phyloP scores from a whole-genome alignment of 2,888 invertebrate species.

The Acrobasis suavella region DNA sequence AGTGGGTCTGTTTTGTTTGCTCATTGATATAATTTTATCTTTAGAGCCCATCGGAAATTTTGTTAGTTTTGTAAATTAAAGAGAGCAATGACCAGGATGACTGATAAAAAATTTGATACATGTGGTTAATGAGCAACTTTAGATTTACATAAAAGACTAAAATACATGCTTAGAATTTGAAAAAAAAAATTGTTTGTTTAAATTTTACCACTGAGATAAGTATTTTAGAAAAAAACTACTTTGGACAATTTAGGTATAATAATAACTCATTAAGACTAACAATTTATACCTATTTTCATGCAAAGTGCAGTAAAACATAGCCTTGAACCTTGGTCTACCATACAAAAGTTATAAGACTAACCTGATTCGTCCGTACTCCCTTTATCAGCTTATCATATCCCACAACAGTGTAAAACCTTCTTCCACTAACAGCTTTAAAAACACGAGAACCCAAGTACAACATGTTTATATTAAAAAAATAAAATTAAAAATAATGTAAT shows the following conservation, averaged over 20 bases:
- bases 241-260: no score
- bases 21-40: not conserved
- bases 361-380: conserved; percentile 39
- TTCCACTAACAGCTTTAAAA: conserved; percentile 45
- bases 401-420: conserved; percentile 53
- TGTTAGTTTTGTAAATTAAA: conserved; percentile 1
- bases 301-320: no score
- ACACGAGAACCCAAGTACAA: conserved; percentile 48
- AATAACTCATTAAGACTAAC: no score
- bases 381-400: conserved; percentile 48
- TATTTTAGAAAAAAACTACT: no score
- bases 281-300: no score
- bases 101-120: not conserved
- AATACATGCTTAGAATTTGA: no score
- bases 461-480: conserved; percentile 40
- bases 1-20: no score
- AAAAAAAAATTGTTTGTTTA: no score
- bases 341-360: conserved; percentile 31
- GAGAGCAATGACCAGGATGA: not conserved
- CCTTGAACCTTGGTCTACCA: no score
- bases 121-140: not conserved
- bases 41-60: not conserved
- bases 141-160: no score
- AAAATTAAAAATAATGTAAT: conserved; percentile 10
- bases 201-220: no score